Conservation (phyloP, 2,888 invertebrate species). For the Ennomos fuscantarius region DNA sequence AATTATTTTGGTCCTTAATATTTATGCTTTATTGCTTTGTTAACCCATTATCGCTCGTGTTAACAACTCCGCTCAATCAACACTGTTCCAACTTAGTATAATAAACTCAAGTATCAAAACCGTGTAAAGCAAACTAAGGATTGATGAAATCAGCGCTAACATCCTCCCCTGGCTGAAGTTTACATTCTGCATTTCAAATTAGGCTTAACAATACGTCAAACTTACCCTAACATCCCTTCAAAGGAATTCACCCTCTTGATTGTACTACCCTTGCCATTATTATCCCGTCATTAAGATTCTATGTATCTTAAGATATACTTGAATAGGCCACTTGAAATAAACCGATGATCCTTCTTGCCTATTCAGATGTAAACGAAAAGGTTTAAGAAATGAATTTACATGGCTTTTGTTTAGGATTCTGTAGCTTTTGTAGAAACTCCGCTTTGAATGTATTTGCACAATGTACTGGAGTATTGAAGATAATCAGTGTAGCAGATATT, state of each 20-base stretch:
- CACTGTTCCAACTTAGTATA: neutral
- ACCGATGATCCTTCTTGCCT: constrained; percentile 22
- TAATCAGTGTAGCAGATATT: neutral
- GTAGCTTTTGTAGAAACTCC: constrained; percentile 68
- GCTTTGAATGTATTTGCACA: constrained; percentile 35
- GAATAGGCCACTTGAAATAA: constrained; percentile 15
- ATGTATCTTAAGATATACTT: constrained; percentile 17
- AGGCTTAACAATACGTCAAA: constrained; percentile 31
- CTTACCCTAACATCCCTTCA: constrained; percentile 17
- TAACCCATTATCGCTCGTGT: no score
- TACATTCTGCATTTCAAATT: constrained; percentile 29
- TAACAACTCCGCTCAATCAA: neutral
- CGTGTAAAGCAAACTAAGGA: neutral
- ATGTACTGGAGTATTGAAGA: constrained; percentile 9
- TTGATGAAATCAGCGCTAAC: constrained; percentile 10
- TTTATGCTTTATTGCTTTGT: no score
- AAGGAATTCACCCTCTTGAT: constrained; percentile 24
- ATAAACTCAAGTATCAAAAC: constrained; percentile 1
- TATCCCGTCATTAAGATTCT: constrained; percentile 21
- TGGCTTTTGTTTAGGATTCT: constrained; percentile 60
- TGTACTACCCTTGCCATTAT: constrained; percentile 21
- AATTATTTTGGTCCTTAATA: no score
- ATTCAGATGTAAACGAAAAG: constrained; percentile 63
- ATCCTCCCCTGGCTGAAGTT: constrained; percentile 3
- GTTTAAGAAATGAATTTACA: constrained; percentile 76